These are phyloP conservation scores for Omphaloscelis lunosa DNA, from an alignment of 2,888 invertebrate genomes.

Conservation along the genomic window DNA sequence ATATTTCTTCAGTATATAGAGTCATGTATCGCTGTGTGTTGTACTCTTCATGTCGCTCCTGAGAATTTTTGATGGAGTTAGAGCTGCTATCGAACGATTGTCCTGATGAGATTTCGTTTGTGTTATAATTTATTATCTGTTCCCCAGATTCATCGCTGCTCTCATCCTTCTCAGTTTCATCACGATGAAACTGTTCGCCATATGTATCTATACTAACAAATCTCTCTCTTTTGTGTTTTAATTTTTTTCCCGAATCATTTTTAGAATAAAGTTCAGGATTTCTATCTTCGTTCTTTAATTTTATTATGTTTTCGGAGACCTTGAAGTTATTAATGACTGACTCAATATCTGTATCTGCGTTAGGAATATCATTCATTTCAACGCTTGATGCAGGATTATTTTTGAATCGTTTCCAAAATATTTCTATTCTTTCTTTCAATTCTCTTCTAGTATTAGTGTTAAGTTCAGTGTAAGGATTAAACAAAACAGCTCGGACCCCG, in stretches of 20 bases:
- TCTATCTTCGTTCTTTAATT: neutral
- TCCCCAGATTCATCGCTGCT: neutral
- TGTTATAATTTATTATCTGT: neutral
- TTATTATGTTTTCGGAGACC: neutral
- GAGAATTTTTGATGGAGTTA: constrained; percentile 10
- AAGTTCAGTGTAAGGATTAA: constrained; percentile 74
- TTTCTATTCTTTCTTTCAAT: neutral
- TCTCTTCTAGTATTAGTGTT: constrained; percentile 64
- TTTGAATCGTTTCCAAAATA: neutral
- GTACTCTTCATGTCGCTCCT: neutral
- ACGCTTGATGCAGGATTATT: neutral
- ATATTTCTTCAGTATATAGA: constrained; percentile 20
- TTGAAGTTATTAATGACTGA: neutral
- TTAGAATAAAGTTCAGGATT: neutral
- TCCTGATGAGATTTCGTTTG: neutral
- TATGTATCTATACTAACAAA: neutral
- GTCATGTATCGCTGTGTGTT: constrained; percentile 10
- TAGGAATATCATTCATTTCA: neutral
- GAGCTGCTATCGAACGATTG: constrained; percentile 9
- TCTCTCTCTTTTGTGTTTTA: neutral
- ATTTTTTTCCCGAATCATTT: neutral
- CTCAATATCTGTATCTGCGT: neutral
- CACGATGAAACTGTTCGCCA: neutral
- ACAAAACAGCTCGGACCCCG: constrained; percentile 70
- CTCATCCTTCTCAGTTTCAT: neutral